Conservation (phyloP, 2,797 vertebrate genomes). For the Pogoniulus pusillus region DNA sequence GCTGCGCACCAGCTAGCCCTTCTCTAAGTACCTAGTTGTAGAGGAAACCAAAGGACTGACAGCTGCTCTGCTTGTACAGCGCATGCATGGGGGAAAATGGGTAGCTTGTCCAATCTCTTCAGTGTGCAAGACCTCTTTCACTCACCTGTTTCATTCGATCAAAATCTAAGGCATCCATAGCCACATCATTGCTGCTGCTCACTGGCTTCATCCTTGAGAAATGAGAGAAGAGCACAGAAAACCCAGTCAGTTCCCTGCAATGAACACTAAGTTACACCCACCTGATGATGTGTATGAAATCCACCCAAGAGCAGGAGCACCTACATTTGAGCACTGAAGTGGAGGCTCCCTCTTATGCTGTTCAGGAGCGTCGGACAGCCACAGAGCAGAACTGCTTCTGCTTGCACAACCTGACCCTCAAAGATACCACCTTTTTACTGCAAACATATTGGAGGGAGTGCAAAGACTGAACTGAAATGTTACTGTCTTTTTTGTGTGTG, state of each 20-base stretch:
- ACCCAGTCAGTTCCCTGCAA: not conserved
- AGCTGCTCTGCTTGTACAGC: slow-evolving; percentile 54
- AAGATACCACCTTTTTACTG: not conserved
- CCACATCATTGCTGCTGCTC: slow-evolving; percentile 88
- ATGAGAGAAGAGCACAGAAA: not conserved
- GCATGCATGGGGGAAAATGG: slow-evolving; percentile 67
- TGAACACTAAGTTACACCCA: not conserved
- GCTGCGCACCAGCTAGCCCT: slow-evolving; percentile 47
- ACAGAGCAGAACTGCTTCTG: not conserved
- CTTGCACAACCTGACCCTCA: not conserved
- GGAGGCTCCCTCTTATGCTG: not conserved
- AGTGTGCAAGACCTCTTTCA: not conserved
- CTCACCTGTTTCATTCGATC: slow-evolving; percentile 98
- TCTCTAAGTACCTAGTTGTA: slow-evolving; percentile 22
- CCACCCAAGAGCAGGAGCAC: not conserved
- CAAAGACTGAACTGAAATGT: not conserved
- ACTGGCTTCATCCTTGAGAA: slow-evolving; percentile 89
- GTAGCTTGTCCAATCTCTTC: slow-evolving; percentile 18
- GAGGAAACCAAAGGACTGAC: slow-evolving; percentile 44
- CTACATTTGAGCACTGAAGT: accelerated
- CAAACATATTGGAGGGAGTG: not conserved
- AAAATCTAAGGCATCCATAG: slow-evolving; percentile 91
- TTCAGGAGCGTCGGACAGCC: not conserved
- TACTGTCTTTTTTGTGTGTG: not conserved
- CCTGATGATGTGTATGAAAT: not conserved